Percentiles rank a stretch among this genome's conserved stretches.
phyloP scores from a whole-genome alignment of 2,797 vertebrate species.

The Lemur catta region DNA sequence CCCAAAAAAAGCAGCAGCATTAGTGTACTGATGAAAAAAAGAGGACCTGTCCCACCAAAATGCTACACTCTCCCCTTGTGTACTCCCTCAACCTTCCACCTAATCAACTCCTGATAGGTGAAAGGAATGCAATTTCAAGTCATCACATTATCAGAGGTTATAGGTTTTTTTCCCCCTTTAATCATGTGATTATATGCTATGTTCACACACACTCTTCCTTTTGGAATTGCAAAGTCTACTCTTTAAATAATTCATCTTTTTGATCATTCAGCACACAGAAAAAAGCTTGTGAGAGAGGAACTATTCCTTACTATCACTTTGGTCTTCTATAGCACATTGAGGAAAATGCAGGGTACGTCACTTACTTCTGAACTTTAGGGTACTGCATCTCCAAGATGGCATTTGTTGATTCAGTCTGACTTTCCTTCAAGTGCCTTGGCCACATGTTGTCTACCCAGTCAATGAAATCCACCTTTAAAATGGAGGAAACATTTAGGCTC shows the following conservation, averaged over 20 bases:
- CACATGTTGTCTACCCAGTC: conserved; percentile 99
- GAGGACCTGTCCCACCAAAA: not conserved
- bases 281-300: not conserved
- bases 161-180: not conserved
- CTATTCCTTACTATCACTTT: not conserved
- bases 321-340: not conserved
- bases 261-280: not conserved
- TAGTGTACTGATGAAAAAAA: conserved; percentile 24
- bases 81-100: not conserved
- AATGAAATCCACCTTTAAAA: conserved; percentile 94
- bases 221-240: not conserved
- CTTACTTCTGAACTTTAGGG: conserved; percentile 99
- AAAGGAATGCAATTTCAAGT: not conserved
- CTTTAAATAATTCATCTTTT: not conserved
- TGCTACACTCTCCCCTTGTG: not conserved
- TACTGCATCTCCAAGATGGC: conserved; percentile 99
- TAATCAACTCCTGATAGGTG: not conserved
- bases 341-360: conserved; percentile 10
- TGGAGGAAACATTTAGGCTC: conserved; percentile 4
- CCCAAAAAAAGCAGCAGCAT: not conserved
- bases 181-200: not conserved
- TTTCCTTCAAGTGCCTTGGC: conserved; percentile 97
- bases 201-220: not conserved
- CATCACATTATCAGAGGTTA: not conserved
- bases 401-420: conserved; percentile 97